Conservation (phyloP, 2,797 vertebrate genomes). For the Acanthurus lineatus region DNA sequence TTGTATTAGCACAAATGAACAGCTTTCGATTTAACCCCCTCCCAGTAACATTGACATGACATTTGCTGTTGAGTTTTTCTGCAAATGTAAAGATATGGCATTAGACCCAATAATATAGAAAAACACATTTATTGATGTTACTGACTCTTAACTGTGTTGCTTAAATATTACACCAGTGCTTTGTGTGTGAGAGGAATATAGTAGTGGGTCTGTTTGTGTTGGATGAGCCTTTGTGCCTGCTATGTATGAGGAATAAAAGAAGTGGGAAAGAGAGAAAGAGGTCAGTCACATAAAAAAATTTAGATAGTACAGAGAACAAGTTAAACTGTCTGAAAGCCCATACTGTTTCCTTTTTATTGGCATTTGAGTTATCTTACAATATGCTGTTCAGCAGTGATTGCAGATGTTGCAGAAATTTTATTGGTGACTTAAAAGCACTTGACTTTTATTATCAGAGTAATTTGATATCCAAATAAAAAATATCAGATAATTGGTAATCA, state of each 20-base stretch:
- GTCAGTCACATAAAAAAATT: slow-evolving; percentile 42
- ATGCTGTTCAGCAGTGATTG: not conserved
- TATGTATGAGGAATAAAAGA: slow-evolving; percentile 46
- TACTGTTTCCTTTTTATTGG: slow-evolving; percentile 34
- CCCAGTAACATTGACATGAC: not conserved
- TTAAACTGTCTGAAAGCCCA: slow-evolving; percentile 56
- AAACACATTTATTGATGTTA: not conserved
- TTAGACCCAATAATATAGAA: not conserved
- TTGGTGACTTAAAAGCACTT: not conserved
- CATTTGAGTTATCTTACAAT: not conserved
- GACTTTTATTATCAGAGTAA: not conserved
- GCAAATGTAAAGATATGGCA: too few relatives aligned
- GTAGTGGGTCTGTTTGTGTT: slow-evolving; percentile 59
- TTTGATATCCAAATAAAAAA: not conserved
- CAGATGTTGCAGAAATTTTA: not conserved
- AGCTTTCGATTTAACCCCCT: not conserved
- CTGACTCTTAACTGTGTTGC: slow-evolving; percentile 11
- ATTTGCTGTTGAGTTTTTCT: not conserved
- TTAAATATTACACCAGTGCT: slow-evolving; percentile 7
- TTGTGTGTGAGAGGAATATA: slow-evolving; percentile 46
- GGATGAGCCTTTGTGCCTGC: slow-evolving; percentile 34
- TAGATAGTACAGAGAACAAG: slow-evolving; percentile 23
- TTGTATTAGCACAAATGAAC: not conserved
- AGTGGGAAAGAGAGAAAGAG: slow-evolving; percentile 46
- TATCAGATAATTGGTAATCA: not conserved